These are phyloP conservation scores for Schizopygopsis pylzovi DNA, from an alignment of 2,797 vertebrate species.

Conservation along the genomic window DNA sequence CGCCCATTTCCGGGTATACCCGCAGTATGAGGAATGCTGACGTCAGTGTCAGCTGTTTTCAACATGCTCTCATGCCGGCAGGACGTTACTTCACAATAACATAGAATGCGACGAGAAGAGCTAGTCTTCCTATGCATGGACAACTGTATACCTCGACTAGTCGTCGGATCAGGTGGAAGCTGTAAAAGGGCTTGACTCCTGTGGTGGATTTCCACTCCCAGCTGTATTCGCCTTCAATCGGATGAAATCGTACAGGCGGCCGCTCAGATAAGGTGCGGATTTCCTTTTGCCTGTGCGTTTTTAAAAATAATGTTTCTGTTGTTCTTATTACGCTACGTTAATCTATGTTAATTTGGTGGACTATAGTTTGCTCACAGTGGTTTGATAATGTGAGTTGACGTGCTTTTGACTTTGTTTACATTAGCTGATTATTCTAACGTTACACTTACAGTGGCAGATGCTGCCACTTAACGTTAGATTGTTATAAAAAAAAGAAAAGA, in stretches of 20 bases:
- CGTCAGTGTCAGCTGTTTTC: slow-evolving; percentile 48
- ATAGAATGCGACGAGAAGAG: not conserved
- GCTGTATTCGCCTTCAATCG: slow-evolving; percentile 8
- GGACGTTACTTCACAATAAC: slow-evolving; percentile 14
- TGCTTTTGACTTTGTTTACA: slow-evolving; percentile 29
- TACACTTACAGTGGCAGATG: not conserved
- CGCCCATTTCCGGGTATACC: slow-evolving; percentile 37
- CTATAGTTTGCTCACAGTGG: not conserved
- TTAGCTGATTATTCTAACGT: not conserved
- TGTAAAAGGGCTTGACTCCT: not conserved
- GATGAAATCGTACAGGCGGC: slow-evolving; percentile 25
- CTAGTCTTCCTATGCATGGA: not conserved
- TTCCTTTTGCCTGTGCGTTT: not conserved
- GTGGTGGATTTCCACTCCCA: slow-evolving; percentile 41
- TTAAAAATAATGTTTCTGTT: not conserved
- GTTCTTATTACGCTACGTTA: not conserved
- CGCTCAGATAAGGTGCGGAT: slow-evolving; percentile 14
- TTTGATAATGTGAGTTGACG: slow-evolving; percentile 2
- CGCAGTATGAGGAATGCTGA: slow-evolving; percentile 27
- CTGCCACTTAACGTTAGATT: not conserved
- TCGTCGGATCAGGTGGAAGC: not conserved
- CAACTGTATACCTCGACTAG: not conserved
- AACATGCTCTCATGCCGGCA: slow-evolving; percentile 27
- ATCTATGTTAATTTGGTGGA: not conserved
- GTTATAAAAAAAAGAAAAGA: not conserved